Evolutionary conservation across 2,888 invertebrate species (phyloP), one percentile per base, ranked within the genome.

Genomic region (Macaria notata): DNA sequence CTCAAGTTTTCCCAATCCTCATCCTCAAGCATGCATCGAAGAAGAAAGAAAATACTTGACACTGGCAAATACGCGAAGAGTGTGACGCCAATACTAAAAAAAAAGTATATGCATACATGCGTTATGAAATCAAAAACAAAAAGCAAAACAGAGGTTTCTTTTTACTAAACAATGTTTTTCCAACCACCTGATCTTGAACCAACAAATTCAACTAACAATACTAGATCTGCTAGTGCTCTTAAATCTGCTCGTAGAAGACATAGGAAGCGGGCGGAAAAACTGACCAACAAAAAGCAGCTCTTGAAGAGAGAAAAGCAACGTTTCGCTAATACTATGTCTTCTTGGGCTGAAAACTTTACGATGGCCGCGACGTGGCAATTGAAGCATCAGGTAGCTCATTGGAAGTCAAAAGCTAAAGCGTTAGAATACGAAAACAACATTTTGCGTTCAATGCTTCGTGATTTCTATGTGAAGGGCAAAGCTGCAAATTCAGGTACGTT

Each of bases 341-440:
- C 81, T 43, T 89, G 87, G 86, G 86, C 88, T 4, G 83, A 88
- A 56, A 80, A 73, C 52, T 88, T 83, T 54, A 81, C 86, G 2
- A 71, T 72, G 5, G 87, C 86, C 55, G 79, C 85, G 3, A 86
- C 87, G 62, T 91, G 89, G 89, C 93, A 93, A 68, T 69, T 92
- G 53, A 88, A 92, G 69, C 93, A 94, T 65, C 92, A 93, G 78
- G 65, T 93, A 6, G 92, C 93, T 1, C 93, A 92, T 71, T 94
- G 94, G 94, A 94, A 93, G 73, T 92, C 94, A 0, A 88, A 88
- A 64, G 93, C 93, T 0, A 81, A 84, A 45, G 91, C 93, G 46
- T 78, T 94, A 49, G 92, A 93, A 72, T 88, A 92, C 64, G 94
- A 94, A 78, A 94, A 94, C 71, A 75, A 78, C 48, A 81, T 93